These are phyloP conservation scores for Lycopodina hypogea DNA, from an alignment of 37 sponge, comb jelly and placozoan genomes.

Conservation along the genomic window DNA sequence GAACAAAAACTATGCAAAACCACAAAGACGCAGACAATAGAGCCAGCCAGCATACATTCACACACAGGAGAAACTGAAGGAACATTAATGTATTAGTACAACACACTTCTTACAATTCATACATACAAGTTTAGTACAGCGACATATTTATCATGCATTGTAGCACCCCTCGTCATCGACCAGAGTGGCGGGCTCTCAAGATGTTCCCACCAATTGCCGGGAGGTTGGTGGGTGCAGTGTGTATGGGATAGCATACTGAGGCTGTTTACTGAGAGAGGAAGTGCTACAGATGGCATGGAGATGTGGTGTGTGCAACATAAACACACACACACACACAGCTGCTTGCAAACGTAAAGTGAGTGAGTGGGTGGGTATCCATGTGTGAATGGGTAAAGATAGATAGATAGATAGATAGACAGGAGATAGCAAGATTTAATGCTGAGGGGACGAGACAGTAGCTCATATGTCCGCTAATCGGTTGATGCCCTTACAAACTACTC, in stretches of 20 bases:
- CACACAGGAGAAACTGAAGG: too few species aligned
- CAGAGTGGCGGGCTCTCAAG: neutral
- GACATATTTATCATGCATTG: conserved; percentile 1
- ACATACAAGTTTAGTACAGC: neutral
- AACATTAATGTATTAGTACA: too few species aligned
- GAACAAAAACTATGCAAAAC: too few species aligned
- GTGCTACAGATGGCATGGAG: conserved; percentile 9
- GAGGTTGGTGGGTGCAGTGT: too few species aligned
- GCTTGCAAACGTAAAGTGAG: conserved; percentile 18
- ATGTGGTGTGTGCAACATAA: conserved; percentile 12
- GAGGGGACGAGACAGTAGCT: too few species aligned
- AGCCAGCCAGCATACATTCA: too few species aligned
- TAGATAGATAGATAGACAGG: too few species aligned
- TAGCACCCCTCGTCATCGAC: neutral
- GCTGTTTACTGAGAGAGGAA: neutral
- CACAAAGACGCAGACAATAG: too few species aligned
- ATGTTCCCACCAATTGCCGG: neutral
- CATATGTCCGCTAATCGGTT: too few species aligned
- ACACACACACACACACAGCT: neutral
- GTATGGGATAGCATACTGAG: neutral
- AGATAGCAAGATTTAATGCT: neutral
- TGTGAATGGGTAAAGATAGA: too few species aligned
- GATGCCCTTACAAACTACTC: neutral
- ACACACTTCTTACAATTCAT: neutral
- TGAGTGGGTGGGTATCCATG: too few species aligned